Percentiles rank a stretch among this genome's conserved stretches.
These are phyloP conservation scores for Catharus ustulatus DNA, from an alignment of 2,797 vertebrate species.

Conservation along the genomic window DNA sequence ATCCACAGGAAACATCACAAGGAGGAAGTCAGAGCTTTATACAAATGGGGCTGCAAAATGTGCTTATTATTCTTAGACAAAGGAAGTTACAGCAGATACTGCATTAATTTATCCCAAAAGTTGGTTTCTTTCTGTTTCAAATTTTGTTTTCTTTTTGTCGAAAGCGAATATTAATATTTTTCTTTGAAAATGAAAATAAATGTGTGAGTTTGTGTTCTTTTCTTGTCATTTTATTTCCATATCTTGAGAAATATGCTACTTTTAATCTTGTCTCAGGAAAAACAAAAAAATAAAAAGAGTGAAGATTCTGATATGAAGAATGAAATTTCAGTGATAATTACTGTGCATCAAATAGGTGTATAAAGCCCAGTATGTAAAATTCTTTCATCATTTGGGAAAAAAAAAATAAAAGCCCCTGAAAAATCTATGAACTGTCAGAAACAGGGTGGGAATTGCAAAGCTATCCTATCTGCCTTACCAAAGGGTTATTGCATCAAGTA, in stretches of 20 bases:
- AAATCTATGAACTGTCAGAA: conserved; percentile 55
- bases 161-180: conserved; percentile 47
- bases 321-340: conserved; percentile 57
- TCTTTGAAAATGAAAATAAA: conserved; percentile 52
- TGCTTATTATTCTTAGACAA: not conserved
- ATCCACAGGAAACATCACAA: not conserved
- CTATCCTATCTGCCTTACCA: conserved; percentile 49
- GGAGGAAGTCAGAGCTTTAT: not conserved
- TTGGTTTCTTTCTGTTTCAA: not conserved
- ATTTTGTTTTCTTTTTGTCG: conserved; percentile 40
- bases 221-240: conserved; percentile 43
- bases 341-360: not conserved
- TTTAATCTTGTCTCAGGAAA: conserved; percentile 31
- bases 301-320: conserved; percentile 15
- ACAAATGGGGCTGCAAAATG: not conserved
- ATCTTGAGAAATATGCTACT: conserved; percentile 23
- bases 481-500: conserved; percentile 72
- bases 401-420: not conserved
- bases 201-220: not conserved
- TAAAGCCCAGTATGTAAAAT: conserved; percentile 10
- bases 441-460: conserved; percentile 19
- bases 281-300: not conserved
- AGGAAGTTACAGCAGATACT: not conserved
- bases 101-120: not conserved
- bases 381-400: not conserved